Percentiles rank a stretch among this genome's conserved stretches.
Evolutionary conservation across 1,140 invertebrate species (phyloP).

Genomic region (Rhyzopertha dominica): DNA sequence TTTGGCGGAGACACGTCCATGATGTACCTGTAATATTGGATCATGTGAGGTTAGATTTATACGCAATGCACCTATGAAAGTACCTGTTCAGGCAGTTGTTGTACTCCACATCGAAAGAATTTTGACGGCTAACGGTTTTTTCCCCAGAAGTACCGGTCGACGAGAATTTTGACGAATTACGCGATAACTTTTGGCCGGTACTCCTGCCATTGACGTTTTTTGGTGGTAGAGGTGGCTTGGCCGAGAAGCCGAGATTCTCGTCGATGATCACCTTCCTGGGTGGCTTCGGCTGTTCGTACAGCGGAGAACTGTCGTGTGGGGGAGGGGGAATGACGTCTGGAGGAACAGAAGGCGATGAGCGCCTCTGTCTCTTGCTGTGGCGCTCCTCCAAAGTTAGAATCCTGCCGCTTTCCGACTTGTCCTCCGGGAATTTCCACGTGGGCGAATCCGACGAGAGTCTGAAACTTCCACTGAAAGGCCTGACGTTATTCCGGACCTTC

Average conservation of each 20-base stretch:
- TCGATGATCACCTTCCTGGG: conserved; percentile 48
- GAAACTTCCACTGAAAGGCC: too few relatives aligned
- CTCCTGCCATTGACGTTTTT: conserved; percentile 62
- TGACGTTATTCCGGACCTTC: too few relatives aligned
- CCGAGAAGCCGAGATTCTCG: conserved; percentile 25
- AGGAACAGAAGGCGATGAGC: conserved; percentile 49
- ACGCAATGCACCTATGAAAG: too few relatives aligned
- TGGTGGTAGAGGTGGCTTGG: conserved; percentile 48
- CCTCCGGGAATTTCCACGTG: too few relatives aligned
- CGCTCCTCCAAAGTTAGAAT: conserved; percentile 58
- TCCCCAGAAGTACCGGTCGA: conserved; percentile 30
- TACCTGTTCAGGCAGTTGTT: too few relatives aligned
- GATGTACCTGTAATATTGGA: too few relatives aligned
- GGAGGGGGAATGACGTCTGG: conserved; percentile 61
- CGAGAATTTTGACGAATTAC: too few relatives aligned
- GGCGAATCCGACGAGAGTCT: too few relatives aligned
- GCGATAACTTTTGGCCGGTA: conserved; percentile 44
- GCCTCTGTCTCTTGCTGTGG: conserved; percentile 63
- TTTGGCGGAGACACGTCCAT: too few relatives aligned
- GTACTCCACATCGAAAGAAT: too few relatives aligned
- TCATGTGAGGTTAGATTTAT: too few relatives aligned
- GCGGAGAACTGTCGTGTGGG: conserved; percentile 47
- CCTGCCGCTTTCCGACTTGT: conserved; percentile 54
- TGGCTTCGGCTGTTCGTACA: conserved; percentile 58
- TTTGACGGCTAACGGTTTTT: too few relatives aligned